These are phyloP conservation scores for Melierax canorus DNA, from an alignment of 2,113 vertebrate genomes.

Conservation along the genomic window DNA sequence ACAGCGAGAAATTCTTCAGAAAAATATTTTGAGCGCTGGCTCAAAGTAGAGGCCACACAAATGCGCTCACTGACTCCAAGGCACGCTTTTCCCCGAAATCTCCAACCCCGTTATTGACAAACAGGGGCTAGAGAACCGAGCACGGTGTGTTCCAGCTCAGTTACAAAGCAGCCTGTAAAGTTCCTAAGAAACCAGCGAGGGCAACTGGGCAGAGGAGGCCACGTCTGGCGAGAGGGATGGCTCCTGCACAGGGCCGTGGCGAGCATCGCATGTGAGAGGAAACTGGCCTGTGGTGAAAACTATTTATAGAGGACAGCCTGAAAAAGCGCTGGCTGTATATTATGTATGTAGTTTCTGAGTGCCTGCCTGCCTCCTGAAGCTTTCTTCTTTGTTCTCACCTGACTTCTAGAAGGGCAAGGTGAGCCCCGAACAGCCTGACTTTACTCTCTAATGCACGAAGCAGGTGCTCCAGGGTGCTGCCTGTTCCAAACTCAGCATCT, in stretches of 20 bases:
- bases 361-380: neutral
- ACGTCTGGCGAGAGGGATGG: neutral
- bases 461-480: constrained; percentile 25
- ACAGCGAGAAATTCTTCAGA: neutral
- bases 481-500: neutral
- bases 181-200: neutral
- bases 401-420: constrained; percentile 14
- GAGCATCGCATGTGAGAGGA: neutral
- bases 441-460: neutral
- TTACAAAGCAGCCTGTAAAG: neutral
- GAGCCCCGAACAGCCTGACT: neutral
- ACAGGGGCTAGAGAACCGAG: neutral
- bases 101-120: neutral
- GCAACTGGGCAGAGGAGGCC: neutral
- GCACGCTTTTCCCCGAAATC: neutral
- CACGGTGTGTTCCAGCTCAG: neutral
- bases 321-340: neutral
- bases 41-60: neutral
- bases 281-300: neutral
- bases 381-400: neutral
- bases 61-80: neutral
- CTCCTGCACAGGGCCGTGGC: neutral
- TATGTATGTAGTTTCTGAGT: neutral
- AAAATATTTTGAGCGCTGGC: neutral
- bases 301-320: neutral